Evolutionary conservation across 2,888 invertebrate genomes (phyloP).

Genomic region (Habrosyne pyritoides): DNA sequence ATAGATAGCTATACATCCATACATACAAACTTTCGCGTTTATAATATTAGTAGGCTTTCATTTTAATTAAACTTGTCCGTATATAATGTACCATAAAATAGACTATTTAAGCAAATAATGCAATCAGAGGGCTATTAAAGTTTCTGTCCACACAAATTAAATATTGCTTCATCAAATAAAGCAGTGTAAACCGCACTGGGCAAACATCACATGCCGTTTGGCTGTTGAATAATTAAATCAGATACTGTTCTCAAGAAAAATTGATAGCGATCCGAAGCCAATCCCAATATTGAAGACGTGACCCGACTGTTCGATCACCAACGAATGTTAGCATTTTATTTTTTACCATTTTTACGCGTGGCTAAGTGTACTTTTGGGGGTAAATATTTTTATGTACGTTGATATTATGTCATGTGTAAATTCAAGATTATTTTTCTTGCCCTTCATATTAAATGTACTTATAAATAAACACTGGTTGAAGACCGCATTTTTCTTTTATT

Average conservation of each 20-base stretch:
- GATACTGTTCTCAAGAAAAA: slow-evolving; percentile 64
- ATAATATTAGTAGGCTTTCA: too few species aligned
- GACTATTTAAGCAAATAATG: too few species aligned
- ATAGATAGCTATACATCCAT: too few species aligned
- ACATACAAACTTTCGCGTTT: too few species aligned
- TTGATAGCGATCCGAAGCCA: slow-evolving; percentile 71
- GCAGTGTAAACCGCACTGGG: slow-evolving; percentile 16
- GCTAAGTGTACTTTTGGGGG: slow-evolving; percentile 27
- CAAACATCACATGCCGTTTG: slow-evolving; percentile 31
- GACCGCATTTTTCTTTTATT: too few species aligned
- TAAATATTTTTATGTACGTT: slow-evolving; percentile 20
- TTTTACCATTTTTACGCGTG: slow-evolving; percentile 44
- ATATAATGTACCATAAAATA: too few species aligned
- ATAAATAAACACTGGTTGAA: too few species aligned
- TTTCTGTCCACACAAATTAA: background rate
- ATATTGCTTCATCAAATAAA: background rate
- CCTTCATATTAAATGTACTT: too few species aligned
- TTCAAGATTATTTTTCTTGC: slow-evolving; percentile 22
- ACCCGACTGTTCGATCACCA: slow-evolving; percentile 39
- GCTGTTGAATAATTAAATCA: slow-evolving; percentile 69
- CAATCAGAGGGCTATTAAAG: background rate
- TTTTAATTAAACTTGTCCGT: too few species aligned
- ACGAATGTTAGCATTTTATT: slow-evolving; percentile 38
- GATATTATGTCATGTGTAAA: slow-evolving; percentile 18
- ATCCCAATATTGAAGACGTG: slow-evolving; percentile 74